These are phyloP conservation scores for Macrostomum cliftonense DNA, from an alignment of 2,888 invertebrate genomes.

Conservation along the genomic window DNA sequence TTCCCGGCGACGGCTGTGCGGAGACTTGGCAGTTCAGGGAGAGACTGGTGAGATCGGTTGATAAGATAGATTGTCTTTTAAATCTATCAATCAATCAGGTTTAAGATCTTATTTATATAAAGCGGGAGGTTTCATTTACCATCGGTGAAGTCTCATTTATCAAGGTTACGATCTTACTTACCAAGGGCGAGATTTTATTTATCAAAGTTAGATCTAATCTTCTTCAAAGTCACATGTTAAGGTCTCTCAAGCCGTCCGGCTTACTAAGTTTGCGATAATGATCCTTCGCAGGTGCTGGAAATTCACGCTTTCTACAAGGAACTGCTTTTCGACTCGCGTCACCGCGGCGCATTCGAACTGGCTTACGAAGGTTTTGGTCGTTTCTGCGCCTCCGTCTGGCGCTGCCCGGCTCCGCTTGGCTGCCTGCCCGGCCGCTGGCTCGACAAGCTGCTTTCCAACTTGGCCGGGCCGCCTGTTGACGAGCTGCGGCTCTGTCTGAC, in stretches of 20 bases:
- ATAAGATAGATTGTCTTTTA: too few species aligned
- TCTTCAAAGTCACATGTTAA: too few species aligned
- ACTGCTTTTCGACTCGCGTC: constrained; percentile 50
- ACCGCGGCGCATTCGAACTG: constrained; percentile 90
- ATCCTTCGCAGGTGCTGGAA: constrained; percentile 12
- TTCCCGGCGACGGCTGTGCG: not conserved
- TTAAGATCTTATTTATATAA: too few species aligned
- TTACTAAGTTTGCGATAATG: too few species aligned
- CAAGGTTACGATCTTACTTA: too few species aligned
- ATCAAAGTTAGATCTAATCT: too few species aligned
- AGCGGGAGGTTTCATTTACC: too few species aligned
- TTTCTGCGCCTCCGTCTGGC: constrained; percentile 53
- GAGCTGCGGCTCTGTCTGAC: constrained; percentile 50
- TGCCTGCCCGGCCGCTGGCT: not conserved
- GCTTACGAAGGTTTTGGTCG: constrained; percentile 69
- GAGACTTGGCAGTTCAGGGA: not conserved
- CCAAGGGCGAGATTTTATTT: too few species aligned
- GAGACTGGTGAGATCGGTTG: too few species aligned
- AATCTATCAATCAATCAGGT: too few species aligned
- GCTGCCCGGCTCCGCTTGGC: constrained; percentile 23
- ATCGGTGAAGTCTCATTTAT: too few species aligned
- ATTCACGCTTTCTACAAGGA: constrained; percentile 28
- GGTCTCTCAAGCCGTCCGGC: too few species aligned
- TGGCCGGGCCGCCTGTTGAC: constrained; percentile 2
- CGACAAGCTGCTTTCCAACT: constrained; percentile 3